Conservation (phyloP, 2,113 vertebrate genomes). For the Arenaria interpres region DNA sequence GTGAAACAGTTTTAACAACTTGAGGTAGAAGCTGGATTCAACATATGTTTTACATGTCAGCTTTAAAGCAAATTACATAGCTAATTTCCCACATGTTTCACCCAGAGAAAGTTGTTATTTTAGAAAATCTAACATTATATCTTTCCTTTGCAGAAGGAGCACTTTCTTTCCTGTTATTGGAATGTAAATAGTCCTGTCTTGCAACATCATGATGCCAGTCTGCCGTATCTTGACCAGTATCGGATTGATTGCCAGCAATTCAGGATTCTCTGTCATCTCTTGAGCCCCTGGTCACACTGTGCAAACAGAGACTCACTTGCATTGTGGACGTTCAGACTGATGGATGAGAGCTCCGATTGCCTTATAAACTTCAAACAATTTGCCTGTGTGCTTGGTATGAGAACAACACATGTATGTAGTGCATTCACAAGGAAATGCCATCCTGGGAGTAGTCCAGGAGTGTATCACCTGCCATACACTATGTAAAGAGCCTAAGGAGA, state of each 20-base stretch:
- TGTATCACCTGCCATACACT: neutral
- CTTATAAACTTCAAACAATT: conserved; percentile 98
- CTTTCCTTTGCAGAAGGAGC: conserved; percentile 85
- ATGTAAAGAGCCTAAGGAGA: neutral
- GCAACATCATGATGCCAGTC: conserved; percentile 92
- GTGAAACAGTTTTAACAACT: neutral
- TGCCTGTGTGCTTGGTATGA: conserved; percentile 84
- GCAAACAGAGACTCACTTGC: conserved; percentile 84
- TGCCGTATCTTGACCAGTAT: conserved; percentile 96
- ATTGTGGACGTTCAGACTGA: conserved; percentile 87
- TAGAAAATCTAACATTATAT: neutral
- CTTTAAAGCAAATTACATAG: neutral
- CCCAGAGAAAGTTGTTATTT: neutral
- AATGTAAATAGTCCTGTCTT: conserved; percentile 77
- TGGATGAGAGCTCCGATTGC: conserved; percentile 87
- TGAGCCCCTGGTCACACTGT: conserved; percentile 92
- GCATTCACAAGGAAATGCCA: neutral
- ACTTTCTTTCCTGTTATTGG: conserved; percentile 97
- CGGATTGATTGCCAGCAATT: conserved; percentile 92
- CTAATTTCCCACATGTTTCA: neutral
- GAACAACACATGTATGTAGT: neutral
- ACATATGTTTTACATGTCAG: neutral
- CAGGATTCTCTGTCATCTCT: conserved; percentile 83
- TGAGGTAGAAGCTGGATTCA: neutral
- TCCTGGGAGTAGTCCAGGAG: neutral